Percentiles rank a stretch among this genome's conserved stretches.
These are phyloP conservation scores for Zoanthus sansibaricus DNA, from an alignment of 92 coral and sea anemone genomes.

Conservation along the genomic window DNA sequence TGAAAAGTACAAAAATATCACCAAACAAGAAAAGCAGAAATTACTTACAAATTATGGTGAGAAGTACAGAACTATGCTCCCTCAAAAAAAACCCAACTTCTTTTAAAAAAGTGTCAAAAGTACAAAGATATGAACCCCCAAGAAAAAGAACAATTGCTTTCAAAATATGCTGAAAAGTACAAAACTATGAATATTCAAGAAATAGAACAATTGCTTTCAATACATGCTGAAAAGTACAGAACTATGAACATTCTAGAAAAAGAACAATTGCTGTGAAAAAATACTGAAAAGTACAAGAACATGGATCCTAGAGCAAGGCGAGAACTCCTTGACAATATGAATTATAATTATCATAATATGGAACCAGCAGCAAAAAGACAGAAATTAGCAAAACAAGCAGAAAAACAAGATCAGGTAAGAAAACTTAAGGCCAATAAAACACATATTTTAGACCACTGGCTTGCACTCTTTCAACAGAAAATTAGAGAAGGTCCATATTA, in stretches of 20 bases:
- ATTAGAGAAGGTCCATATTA: slow-evolving; percentile 74
- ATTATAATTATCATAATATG: slow-evolving; percentile 43
- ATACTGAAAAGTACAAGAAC: slow-evolving; percentile 41
- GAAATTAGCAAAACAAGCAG: neutral
- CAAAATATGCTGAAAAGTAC: neutral
- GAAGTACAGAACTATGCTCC: neutral
- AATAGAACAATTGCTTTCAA: neutral
- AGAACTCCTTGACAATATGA: slow-evolving; percentile 37
- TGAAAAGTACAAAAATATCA: neutral
- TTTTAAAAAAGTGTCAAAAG: neutral
- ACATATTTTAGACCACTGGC: slow-evolving; percentile 50
- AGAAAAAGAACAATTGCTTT: neutral
- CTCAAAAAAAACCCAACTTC: neutral
- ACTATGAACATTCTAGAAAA: neutral
- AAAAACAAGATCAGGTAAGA: neutral
- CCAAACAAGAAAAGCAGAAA: neutral
- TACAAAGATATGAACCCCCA: neutral
- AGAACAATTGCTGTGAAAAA: neutral
- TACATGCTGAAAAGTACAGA: neutral
- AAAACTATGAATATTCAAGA: neutral
- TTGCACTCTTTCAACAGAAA: slow-evolving; percentile 53
- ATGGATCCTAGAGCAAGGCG: neutral
- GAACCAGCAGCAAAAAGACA: slow-evolving; percentile 9
- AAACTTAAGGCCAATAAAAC: neutral
- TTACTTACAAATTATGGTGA: neutral